phyloP scores from a whole-genome alignment of 2,797 vertebrate species.

The Poecilia picta region DNA sequence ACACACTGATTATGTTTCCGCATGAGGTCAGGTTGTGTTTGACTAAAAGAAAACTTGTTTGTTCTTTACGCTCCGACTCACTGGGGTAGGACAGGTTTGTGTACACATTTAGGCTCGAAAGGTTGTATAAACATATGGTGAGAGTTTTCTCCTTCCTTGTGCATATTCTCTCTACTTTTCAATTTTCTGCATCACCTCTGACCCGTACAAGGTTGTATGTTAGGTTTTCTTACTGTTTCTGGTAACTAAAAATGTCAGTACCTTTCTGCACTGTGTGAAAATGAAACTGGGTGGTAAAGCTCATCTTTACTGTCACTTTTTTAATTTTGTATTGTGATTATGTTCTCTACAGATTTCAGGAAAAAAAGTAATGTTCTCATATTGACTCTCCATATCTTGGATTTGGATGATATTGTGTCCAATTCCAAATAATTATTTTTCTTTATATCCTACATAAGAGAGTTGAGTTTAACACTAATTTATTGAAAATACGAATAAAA shows the following conservation, averaged over 20 bases:
- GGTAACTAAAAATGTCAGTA: not conserved
- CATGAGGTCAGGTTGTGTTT: conserved; percentile 33
- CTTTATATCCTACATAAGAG: not conserved
- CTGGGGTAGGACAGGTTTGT: conserved; percentile 1
- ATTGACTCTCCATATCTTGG: not conserved
- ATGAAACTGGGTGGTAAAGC: not conserved
- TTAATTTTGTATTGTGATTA: not conserved
- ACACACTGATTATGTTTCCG: conserved; percentile 19
- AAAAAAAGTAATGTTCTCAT: not conserved
- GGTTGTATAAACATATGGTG: conserved; percentile 8
- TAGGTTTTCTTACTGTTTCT: conserved; percentile 8
- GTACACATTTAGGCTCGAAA: not conserved
- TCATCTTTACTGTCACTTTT: not conserved
- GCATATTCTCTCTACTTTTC: not conserved
- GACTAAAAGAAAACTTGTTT: conserved; percentile 26
- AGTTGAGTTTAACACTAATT: not conserved
- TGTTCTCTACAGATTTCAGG: not conserved
- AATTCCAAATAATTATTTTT: not conserved
- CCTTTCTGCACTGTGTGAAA: not conserved
- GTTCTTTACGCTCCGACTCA: not conserved
- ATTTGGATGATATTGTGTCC: not conserved
- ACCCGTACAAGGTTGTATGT: not conserved
- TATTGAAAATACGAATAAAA: not conserved
- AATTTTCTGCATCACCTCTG: conserved; percentile 3
- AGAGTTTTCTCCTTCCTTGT: not conserved